Evolutionary conservation across 2,797 vertebrate species (phyloP).

Genomic region (Neosilurus mollespiculum): DNA sequence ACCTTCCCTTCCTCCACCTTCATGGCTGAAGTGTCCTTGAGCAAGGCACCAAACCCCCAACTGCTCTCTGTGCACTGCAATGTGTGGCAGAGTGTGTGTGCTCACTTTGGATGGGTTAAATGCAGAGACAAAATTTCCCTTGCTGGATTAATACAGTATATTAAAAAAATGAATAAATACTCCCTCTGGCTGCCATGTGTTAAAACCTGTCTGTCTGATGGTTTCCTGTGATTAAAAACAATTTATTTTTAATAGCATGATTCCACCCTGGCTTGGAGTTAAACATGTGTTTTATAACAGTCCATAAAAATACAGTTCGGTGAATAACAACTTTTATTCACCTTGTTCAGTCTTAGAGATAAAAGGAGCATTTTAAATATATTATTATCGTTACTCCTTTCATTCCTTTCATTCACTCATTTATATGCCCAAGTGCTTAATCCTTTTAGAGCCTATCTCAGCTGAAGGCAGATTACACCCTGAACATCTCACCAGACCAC

Average conservation of each 20-base stretch:
- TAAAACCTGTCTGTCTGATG: not conserved
- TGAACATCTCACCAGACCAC: too few species aligned
- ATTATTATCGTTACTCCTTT: not conserved
- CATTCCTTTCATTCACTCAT: too few species aligned
- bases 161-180: too few species aligned
- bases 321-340: not conserved
- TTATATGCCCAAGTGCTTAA: too few species aligned
- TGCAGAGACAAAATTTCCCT: too few species aligned
- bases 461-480: too few species aligned
- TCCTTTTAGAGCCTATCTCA: too few species aligned
- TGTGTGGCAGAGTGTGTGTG: too few species aligned
- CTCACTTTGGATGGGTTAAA: too few species aligned
- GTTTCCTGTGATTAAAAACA: not conserved
- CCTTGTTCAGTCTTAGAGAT: not conserved
- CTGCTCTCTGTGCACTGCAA: not conserved
- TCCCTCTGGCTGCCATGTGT: not conserved
- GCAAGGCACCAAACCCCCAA: not conserved
- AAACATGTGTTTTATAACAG: not conserved
- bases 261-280: not conserved
- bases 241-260: not conserved
- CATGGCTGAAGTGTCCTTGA: too few species aligned
- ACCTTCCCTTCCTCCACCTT: too few species aligned
- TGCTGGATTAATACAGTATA: too few species aligned
- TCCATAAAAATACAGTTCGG: not conserved
- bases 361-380: not conserved